These are phyloP conservation scores for Tetanocera ferruginea DNA, from an alignment of 2,888 invertebrate genomes.

Conservation along the genomic window DNA sequence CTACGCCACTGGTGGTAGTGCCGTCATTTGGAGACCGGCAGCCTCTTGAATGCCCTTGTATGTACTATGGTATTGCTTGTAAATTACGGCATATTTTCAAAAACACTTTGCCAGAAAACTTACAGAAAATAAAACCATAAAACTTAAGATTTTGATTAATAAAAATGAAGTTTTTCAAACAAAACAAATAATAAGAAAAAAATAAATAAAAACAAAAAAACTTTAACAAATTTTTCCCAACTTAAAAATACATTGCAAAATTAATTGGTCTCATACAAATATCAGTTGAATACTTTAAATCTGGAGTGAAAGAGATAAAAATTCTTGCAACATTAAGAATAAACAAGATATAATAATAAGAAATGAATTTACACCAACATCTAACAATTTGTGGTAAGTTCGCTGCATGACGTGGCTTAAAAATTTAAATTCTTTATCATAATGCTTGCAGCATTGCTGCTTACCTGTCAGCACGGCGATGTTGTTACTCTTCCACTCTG, in stretches of 20 bases:
- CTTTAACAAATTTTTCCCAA: not conserved
- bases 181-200: too few relatives aligned
- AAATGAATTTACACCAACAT: not conserved
- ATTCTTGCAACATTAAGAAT: not conserved
- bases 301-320: not conserved
- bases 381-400: conserved; percentile 21
- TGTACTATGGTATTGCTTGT: too few relatives aligned
- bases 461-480: not conserved
- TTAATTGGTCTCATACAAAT: conserved; percentile 1
- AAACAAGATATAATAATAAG: not conserved
- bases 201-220: too few relatives aligned
- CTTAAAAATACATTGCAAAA: not conserved
- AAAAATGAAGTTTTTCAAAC: too few relatives aligned
- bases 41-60: too few relatives aligned
- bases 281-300: conserved; percentile 12
- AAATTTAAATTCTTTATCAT: not conserved
- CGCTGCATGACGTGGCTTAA: not conserved
- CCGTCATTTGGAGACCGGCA: too few relatives aligned
- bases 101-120: too few relatives aligned
- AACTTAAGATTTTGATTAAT: too few relatives aligned
- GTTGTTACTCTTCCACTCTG: not conserved
- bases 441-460: conserved; percentile 16
- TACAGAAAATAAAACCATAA: too few relatives aligned
- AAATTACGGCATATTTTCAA: too few relatives aligned
- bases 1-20: too few relatives aligned